Evolutionary conservation across 2,888 invertebrate genomes (phyloP).

Genomic region (Cantharis nigra): DNA sequence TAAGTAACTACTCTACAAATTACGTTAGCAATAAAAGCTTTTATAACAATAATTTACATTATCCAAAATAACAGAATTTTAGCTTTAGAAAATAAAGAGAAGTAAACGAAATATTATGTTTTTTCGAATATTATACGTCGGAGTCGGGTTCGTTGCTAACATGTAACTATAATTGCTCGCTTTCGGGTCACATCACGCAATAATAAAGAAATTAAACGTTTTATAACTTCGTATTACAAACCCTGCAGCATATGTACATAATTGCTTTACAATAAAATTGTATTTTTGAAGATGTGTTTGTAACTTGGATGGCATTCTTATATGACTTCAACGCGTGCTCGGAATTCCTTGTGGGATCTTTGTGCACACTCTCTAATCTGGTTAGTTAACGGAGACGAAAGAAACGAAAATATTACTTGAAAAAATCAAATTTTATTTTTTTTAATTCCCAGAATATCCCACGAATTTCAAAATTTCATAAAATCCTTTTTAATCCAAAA

Average conservation of each 20-base stretch:
- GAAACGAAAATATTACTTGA: neutral
- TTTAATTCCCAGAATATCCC: neutral
- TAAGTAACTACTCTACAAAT: neutral
- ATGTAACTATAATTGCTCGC: conserved; percentile 10
- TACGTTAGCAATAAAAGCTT: neutral
- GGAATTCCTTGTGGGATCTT: conserved; percentile 5
- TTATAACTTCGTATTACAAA: conserved; percentile 20
- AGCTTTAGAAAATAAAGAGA: neutral
- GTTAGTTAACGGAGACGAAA: neutral
- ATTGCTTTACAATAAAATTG: conserved; percentile 29
- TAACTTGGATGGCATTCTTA: conserved; percentile 11
- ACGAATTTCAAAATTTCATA: neutral
- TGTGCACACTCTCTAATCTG: neutral
- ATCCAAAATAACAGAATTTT: neutral
- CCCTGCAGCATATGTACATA: conserved; percentile 23
- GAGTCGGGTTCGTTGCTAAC: conserved; percentile 6
- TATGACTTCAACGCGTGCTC: conserved; percentile 16
- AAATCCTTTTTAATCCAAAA: neutral
- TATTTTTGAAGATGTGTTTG: conserved; percentile 27
- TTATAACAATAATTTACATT: neutral
- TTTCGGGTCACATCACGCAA: conserved; percentile 14
- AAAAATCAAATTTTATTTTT: neutral
- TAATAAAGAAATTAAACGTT: conserved; percentile 16
- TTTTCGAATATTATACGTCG: conserved; percentile 3
- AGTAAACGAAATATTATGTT: neutral